Base-by-base conservation (phyloP, 2,888 invertebrate species). In the Heliconius cydno region DNA sequence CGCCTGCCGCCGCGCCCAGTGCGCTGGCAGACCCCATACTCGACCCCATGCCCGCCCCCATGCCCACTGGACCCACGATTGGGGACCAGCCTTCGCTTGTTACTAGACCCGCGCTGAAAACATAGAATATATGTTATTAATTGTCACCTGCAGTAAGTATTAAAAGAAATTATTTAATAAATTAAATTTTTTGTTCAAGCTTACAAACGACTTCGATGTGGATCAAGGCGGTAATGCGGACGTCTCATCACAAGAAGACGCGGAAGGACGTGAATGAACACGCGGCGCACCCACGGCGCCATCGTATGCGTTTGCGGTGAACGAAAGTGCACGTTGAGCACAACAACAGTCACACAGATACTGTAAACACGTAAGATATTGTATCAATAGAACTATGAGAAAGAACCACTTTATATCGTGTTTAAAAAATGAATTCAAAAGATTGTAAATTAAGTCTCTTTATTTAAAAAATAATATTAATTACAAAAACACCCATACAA, bases 301-400 rank as follows among this genome's bases (percentile, higher is more conserved):
- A 99, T 99, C 85, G 98, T 97, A 96, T 99, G 99, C 84, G 99
- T 99, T 93, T 99, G 98, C 84, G 99, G 99, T 85, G 98, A 99
- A 81, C 99, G 98, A 96, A 99, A 99, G 96, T 99, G 99, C 87
- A 99, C 98, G 95, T 99, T 99, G 88, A 99, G 96, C 87, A 99
- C 99, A 90, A 99, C 97, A 88, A 99, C 99, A 83, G 98, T 98
- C 90, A 98, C 97, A 95, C 98, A 98, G 94, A 98, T 98, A 94
- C 98, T 98, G 96, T 79, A 87, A 79, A 60, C 73, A 60, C 34
- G 12, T 38, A 4, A 22, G 0, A 19, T 10, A 41, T 41, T 60
- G 60, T n/a, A 34, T 41, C 25, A 68, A 25, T 28, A 30, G 0
- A 28, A 15, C 7, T 68, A 38, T 15, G 3, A 28, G 28, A 30